Evolutionary conservation across 2,888 invertebrate genomes (phyloP).

Genomic region (Diploptera punctata): DNA sequence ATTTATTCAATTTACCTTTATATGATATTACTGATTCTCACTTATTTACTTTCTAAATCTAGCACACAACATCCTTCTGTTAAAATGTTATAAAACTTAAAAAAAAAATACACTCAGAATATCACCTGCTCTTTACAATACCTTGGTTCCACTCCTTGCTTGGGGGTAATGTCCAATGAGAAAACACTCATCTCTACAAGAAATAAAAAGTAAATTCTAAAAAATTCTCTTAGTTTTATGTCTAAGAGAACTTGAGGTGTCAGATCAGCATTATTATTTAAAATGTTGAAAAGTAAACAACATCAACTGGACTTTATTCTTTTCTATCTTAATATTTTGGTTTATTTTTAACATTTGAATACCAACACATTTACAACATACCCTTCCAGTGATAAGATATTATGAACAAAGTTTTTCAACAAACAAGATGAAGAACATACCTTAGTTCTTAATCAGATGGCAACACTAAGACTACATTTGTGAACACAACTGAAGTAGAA

Average conservation of each 20-base stretch:
- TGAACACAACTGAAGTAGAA: conserved; percentile 21
- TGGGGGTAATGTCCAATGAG: conserved; percentile 28
- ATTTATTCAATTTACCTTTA: too few relatives aligned
- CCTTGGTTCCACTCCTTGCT: conserved; percentile 38
- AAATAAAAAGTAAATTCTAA: neutral
- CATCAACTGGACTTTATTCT: neutral
- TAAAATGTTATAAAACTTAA: neutral
- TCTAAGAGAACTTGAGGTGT: neutral
- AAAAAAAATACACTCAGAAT: conserved; percentile 37
- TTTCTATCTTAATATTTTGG: neutral
- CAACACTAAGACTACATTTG: conserved; percentile 19
- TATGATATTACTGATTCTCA: too few relatives aligned
- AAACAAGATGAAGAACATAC: conserved; percentile 23
- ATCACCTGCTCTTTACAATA: conserved; percentile 37
- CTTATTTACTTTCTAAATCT: neutral
- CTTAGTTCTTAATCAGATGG: conserved; percentile 26
- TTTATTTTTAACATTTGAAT: conserved; percentile 65
- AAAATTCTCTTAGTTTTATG: neutral
- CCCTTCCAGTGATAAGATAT: neutral
- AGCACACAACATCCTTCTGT: conserved; percentile 13
- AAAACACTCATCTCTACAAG: conserved; percentile 10
- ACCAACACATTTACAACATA: conserved; percentile 63
- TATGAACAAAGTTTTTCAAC: conserved; percentile 14
- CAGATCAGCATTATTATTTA: too few relatives aligned
- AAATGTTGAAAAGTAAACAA: neutral